Conservation (phyloP, 1,140 invertebrate genomes). For the Acromyrmex heyeri region DNA sequence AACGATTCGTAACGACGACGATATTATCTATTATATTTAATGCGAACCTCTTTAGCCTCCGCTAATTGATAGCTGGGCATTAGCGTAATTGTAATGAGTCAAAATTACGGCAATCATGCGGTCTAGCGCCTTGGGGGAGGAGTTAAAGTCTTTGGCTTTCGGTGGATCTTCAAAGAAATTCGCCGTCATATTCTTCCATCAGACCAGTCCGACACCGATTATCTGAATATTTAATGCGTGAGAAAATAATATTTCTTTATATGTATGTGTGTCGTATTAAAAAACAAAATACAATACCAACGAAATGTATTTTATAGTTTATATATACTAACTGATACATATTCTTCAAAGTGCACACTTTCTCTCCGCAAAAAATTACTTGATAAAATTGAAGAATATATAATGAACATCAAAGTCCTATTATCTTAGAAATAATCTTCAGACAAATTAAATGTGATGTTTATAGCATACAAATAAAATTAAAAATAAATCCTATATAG, state of each 20-base stretch:
- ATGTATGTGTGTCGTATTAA: background rate
- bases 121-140: slow-evolving; percentile 78
- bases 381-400: background rate
- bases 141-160: slow-evolving; percentile 63
- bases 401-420: background rate
- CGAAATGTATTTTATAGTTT: background rate
- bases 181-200: slow-evolving; percentile 55
- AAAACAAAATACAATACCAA: slow-evolving; percentile 4
- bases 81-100: slow-evolving; percentile 85
- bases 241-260: slow-evolving; percentile 18
- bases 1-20: slow-evolving; percentile 80
- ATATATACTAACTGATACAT: background rate
- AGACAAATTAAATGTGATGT: background rate
- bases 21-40: slow-evolving; percentile 82
- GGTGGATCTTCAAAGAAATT: slow-evolving; percentile 72
- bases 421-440: background rate
- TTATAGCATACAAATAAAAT: background rate
- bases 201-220: background rate
- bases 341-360: background rate
- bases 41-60: slow-evolving; percentile 82
- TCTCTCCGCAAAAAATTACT: background rate
- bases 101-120: slow-evolving; percentile 84
- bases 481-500: background rate
- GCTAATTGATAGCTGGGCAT: slow-evolving; percentile 85
- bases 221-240: slow-evolving; percentile 19